Evolutionary conservation across 2,888 invertebrate genomes (phyloP).

Genomic region (Hyppa rectilinea): DNA sequence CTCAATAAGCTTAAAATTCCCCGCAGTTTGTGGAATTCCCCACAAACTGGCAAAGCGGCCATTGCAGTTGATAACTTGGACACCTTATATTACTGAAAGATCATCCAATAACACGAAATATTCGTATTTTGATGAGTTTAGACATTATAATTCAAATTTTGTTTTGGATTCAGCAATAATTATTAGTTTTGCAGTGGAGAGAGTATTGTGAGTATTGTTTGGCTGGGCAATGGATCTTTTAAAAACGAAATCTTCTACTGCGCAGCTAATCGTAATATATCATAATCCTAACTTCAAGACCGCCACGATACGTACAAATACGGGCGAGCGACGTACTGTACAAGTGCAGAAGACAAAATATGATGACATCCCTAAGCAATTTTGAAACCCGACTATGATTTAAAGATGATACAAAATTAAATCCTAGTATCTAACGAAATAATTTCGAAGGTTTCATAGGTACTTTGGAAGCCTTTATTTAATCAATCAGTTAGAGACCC

Average conservation of each 20-base stretch:
- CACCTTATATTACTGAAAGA: conserved; percentile 46
- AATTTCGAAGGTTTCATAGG: conserved; percentile 7
- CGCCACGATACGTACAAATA: no score
- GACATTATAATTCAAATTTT: background rate
- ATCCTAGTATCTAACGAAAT: background rate
- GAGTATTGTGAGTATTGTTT: no score
- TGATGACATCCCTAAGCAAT: no score
- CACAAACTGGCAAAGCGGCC: conserved; percentile 35
- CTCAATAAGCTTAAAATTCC: conserved; percentile 62
- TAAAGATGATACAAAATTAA: no score
- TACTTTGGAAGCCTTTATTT: conserved; percentile 3
- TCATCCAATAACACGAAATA: conserved; percentile 31
- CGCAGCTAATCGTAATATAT: no score
- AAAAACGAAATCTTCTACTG: no score
- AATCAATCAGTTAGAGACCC: conserved; percentile 28
- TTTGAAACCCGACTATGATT: no score
- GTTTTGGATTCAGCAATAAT: background rate
- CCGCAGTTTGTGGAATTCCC: conserved; percentile 55
- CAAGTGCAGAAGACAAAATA: no score
- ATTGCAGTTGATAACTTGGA: conserved; percentile 47
- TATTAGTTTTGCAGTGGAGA: background rate
- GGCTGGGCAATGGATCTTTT: no score
- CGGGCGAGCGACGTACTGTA: no score
- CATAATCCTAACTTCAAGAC: no score
- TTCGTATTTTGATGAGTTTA: conserved; percentile 6